Evolutionary conservation across 2,888 invertebrate genomes (phyloP), one percentile per base, ranked within the genome.

Genomic region (Microplitis manilae): DNA sequence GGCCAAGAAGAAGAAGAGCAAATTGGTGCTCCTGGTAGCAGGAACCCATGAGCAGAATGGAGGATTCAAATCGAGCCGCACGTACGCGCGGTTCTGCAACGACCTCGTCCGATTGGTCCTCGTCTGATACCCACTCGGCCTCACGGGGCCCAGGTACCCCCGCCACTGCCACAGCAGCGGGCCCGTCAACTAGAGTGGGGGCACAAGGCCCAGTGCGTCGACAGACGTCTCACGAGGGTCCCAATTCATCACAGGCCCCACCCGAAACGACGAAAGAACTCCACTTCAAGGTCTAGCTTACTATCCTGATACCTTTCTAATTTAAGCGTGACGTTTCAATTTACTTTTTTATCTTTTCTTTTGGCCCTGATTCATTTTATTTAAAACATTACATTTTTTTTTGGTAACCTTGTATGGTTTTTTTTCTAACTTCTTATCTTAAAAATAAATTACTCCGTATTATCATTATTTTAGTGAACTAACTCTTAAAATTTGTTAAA

Each of bases 1-100:
- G 86, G 91, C 91, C 84, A 92, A 92, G 85, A 90, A 92, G 90
- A 92, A 92, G 90, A 93, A 92, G 88, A 90, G 93, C 78, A 92
- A 93, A 82, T 92, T 93, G 80, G 92, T 93, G 75, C 93, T 93
- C 79, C 89, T 91, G 80, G 92, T 92, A 76, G 67, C 92, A 92
- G 79, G 93, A 91, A 65, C 91, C 91, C 92, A 93, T 92, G 68
- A 90, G 91, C 82, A 90, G 90, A 84, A 85, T 86, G 84, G 87
- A 89, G 90, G 92, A 80, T 90, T 91, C 77, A 40, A 62, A 73
- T 79, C 79, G 78, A 68, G 68, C 41, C 75, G 79, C 17, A 15
- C 64, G 75, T 8, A 30, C 39, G 64, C 40, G 68, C 0, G 76
- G 81, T 77, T 75, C 71, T 81, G 78, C 79, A 20, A 71, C 62